Conservation (phyloP, 2,888 invertebrate species). For the Hedychridium roseum region DNA sequence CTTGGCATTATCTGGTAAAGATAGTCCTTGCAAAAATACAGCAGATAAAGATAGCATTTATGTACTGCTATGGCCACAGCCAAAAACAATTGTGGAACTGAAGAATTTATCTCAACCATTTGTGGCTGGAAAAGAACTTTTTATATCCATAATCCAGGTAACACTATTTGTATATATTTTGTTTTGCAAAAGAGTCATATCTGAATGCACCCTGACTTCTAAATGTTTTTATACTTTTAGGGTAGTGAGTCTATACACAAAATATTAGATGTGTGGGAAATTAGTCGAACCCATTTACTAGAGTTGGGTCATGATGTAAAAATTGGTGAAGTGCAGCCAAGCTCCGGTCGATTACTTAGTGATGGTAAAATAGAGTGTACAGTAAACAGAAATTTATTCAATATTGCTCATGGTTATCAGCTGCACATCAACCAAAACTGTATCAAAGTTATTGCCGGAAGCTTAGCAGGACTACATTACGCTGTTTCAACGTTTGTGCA, state of each 20-base stretch:
- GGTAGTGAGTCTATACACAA: slow-evolving; percentile 60
- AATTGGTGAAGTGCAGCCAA: slow-evolving; percentile 63
- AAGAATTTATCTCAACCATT: slow-evolving; percentile 63
- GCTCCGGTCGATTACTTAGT: slow-evolving; percentile 55
- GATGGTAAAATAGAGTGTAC: slow-evolving; percentile 66
- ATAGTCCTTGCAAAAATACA: slow-evolving; percentile 47
- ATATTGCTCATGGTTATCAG: slow-evolving; percentile 65
- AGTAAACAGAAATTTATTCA: slow-evolving; percentile 65
- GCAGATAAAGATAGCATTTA: slow-evolving; percentile 50
- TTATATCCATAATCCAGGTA: slow-evolving; percentile 64
- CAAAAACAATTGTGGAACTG: slow-evolving; percentile 67
- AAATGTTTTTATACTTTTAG: slow-evolving; percentile 28
- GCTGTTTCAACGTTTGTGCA: slow-evolving; percentile 69
- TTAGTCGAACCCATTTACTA: slow-evolving; percentile 63
- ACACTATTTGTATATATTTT: neutral
- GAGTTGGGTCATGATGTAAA: slow-evolving; percentile 64
- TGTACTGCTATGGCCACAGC: slow-evolving; percentile 69
- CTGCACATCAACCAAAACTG: slow-evolving; percentile 65
- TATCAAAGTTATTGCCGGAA: slow-evolving; percentile 67
- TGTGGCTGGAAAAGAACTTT: slow-evolving; percentile 62
- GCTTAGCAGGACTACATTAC: slow-evolving; percentile 68
- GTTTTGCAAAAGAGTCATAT: neutral
- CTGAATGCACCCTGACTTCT: slow-evolving; percentile 1
- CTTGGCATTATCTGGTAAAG: slow-evolving; percentile 37
- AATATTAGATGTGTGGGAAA: slow-evolving; percentile 67